Evolutionary conservation across 2,797 vertebrate genomes (phyloP).

Genomic region (Eulemur coronatus): DNA sequence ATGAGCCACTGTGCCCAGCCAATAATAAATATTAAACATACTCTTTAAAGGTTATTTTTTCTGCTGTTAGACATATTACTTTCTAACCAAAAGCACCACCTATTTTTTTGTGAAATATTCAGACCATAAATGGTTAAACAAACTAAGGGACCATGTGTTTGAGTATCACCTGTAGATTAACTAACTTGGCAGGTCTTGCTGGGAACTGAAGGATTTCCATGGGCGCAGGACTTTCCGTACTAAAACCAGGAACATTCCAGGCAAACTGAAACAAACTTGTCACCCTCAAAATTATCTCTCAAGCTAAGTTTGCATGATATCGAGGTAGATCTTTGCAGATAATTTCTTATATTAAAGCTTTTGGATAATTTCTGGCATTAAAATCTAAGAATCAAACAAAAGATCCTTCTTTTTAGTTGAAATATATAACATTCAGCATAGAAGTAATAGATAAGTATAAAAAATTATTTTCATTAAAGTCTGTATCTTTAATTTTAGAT

Average conservation of each 20-base stretch:
- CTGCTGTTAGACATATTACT: not conserved
- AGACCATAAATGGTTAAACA: not conserved
- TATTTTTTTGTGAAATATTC: not conserved
- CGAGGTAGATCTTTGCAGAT: not conserved
- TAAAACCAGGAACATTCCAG: not conserved
- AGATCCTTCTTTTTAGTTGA: constrained; percentile 13
- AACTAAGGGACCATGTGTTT: not conserved
- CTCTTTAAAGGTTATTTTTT: not conserved
- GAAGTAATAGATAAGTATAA: constrained; percentile 39
- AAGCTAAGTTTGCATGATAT: not conserved
- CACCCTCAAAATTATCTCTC: not conserved
- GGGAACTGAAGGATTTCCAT: not conserved
- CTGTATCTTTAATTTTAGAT: constrained; percentile 46
- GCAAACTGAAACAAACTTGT: not conserved
- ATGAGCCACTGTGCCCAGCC: not conserved
- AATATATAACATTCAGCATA: not conserved
- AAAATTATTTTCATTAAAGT: constrained; percentile 45
- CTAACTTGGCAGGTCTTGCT: not conserved
- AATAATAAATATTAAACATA: no score
- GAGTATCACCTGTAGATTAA: not conserved
- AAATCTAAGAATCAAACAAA: constrained; percentile 9
- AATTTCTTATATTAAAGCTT: constrained; percentile 20
- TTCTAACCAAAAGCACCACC: not conserved
- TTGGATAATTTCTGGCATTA: not conserved
- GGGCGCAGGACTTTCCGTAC: not conserved